Evolutionary conservation across 2,797 vertebrate genomes (phyloP).

Genomic region (Tadarida brasiliensis): DNA sequence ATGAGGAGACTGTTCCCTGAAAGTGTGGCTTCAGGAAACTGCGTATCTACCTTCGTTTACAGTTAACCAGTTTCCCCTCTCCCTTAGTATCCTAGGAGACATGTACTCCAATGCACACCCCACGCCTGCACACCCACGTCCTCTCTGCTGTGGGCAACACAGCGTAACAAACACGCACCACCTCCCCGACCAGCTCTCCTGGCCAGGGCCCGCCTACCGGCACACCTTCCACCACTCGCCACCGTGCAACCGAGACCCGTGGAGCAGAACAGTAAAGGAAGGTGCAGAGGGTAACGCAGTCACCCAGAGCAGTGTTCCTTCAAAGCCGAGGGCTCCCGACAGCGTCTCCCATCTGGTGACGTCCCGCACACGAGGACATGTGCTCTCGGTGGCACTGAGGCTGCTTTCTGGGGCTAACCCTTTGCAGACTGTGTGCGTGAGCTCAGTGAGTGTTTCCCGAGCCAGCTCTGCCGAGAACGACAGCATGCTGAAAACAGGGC

Average conservation of each 20-base stretch:
- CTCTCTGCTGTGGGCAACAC: accelerated
- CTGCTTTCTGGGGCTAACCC: background rate
- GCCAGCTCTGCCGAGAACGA: constrained; percentile 41
- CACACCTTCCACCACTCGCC: background rate
- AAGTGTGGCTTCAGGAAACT: background rate
- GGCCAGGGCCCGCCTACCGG: background rate
- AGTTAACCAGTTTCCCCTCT: background rate
- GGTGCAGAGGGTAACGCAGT: background rate
- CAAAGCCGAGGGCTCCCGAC: background rate
- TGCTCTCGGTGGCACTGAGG: background rate
- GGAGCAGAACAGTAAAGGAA: background rate
- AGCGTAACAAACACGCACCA: background rate
- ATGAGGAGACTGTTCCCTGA: background rate
- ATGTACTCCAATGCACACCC: background rate
- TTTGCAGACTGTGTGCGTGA: background rate
- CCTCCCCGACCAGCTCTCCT: background rate
- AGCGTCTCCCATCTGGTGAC: background rate
- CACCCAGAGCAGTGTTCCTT: background rate
- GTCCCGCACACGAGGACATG: background rate
- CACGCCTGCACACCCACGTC: background rate
- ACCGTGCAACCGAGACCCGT: background rate
- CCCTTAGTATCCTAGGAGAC: background rate
- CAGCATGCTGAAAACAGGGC: constrained; percentile 32
- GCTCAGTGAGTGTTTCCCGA: constrained; percentile 63
- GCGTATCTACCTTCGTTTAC: background rate